A percentile compares a stretch with the other conserved stretches of the same genome.
phyloP scores from a whole-genome alignment of 2,888 invertebrate genomes.

The Ctena decussata region DNA sequence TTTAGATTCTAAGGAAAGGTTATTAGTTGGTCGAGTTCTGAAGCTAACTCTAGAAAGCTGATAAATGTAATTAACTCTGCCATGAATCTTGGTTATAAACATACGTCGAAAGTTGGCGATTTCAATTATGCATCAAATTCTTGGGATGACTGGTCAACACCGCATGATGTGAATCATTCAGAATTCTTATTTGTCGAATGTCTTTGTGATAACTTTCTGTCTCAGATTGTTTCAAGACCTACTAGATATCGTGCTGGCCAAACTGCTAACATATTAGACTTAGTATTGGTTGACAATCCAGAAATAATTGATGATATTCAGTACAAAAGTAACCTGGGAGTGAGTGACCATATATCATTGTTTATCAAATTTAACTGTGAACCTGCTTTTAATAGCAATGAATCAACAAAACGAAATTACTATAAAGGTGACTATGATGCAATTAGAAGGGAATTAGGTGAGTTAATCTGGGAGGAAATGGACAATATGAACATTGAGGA shows the following conservation, averaged over 20 bases:
- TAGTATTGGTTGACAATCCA: neutral
- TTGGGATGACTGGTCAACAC: conserved; percentile 16
- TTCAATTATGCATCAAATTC: neutral
- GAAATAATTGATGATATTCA: neutral
- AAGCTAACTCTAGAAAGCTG: neutral
- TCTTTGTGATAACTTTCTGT: neutral
- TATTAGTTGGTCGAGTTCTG: neutral
- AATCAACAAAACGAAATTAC: neutral
- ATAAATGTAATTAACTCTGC: neutral
- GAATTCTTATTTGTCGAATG: conserved; percentile 7
- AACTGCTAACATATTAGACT: conserved; percentile 9
- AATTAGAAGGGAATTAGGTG: neutral
- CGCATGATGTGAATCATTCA: neutral
- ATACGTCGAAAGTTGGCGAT: neutral
- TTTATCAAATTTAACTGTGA: neutral
- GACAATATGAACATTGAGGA: neutral
- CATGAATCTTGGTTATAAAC: neutral
- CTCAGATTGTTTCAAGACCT: neutral
- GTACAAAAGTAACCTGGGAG: neutral
- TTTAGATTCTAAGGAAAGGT: neutral
- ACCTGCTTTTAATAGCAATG: neutral
- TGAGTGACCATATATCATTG: conserved; percentile 24
- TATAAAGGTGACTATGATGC: conserved; percentile 12
- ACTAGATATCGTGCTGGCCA: neutral
- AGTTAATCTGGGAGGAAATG: neutral